These are phyloP conservation scores for Manis pentadactyla DNA, from an alignment of 2,797 vertebrate genomes.

Conservation along the genomic window DNA sequence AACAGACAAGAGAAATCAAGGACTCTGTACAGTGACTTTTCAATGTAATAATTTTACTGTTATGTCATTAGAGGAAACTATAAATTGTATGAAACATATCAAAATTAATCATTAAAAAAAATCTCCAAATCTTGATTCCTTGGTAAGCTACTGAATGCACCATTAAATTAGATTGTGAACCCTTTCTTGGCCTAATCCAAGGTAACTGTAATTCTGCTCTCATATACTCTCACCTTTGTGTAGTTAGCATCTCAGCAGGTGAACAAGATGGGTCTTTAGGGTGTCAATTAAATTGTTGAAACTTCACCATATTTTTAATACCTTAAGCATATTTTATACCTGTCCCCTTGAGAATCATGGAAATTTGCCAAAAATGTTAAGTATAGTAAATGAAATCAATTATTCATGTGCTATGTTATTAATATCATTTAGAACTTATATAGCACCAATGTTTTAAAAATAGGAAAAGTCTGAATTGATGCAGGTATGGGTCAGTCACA, in stretches of 20 bases:
- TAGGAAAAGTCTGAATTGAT: background rate
- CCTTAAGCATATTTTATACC: conserved; percentile 32
- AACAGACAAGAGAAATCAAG: background rate
- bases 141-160: background rate
- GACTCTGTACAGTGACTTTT: background rate
- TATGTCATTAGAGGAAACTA: background rate
- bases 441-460: conserved; percentile 12
- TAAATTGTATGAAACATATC: background rate
- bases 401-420: conserved; percentile 63
- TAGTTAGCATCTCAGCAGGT: conserved; percentile 58
- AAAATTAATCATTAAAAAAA: conserved; percentile 54
- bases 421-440: conserved; percentile 61
- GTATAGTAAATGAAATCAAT: conserved; percentile 57
- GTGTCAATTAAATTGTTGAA: conserved; percentile 57
- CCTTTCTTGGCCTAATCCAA: conserved; percentile 65
- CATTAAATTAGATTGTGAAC: conserved; percentile 61
- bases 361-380: conserved; percentile 69
- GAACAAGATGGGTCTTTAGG: conserved; percentile 51
- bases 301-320: conserved; percentile 30
- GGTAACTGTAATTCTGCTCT: conserved; percentile 64
- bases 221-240: background rate
- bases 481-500: background rate
- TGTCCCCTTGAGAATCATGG: background rate
- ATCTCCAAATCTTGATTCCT: conserved; percentile 33
- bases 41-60: background rate